A percentile compares a stretch with the other conserved stretches of the same genome.
Conservation (phyloP, 2,888 invertebrate species). For the Drosophila parthenogenetica region DNA sequence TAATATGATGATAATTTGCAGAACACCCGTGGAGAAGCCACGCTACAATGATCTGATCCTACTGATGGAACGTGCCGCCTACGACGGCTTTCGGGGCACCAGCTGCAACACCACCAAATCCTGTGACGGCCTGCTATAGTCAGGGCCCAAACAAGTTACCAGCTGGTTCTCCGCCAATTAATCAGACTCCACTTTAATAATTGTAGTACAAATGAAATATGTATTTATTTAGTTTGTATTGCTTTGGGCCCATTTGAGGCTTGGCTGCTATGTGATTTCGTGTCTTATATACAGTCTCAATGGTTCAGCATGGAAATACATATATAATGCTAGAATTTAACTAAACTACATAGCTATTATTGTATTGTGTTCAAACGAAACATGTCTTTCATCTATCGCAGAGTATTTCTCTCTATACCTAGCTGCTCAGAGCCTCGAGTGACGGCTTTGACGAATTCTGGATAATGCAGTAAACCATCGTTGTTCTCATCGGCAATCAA, state of each 20-base stretch:
- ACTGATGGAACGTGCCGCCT: slow-evolving; percentile 89
- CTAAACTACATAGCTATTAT: slow-evolving; percentile 57
- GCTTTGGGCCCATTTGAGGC: slow-evolving; percentile 28
- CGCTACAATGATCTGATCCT: slow-evolving; percentile 88
- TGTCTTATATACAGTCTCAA: slow-evolving; percentile 69
- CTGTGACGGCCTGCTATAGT: slow-evolving; percentile 83
- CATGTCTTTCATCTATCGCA: slow-evolving; percentile 43
- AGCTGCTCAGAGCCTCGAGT: slow-evolving; percentile 65
- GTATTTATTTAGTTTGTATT: slow-evolving; percentile 48
- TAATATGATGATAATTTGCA: slow-evolving; percentile 31
- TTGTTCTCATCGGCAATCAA: slow-evolving; percentile 93
- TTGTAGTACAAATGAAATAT: slow-evolving; percentile 67
- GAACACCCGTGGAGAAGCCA: slow-evolving; percentile 83
- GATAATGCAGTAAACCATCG: slow-evolving; percentile 94
- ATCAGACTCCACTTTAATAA: slow-evolving; percentile 13
- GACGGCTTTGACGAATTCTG: slow-evolving; percentile 88
- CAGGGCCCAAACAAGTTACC: background rate
- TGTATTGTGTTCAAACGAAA: slow-evolving; percentile 28
- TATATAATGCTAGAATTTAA: slow-evolving; percentile 46
- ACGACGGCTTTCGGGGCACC: slow-evolving; percentile 88
- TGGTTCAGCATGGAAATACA: slow-evolving; percentile 56
- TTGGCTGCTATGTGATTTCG: slow-evolving; percentile 11
- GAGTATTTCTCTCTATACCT: slow-evolving; percentile 52
- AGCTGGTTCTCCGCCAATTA: background rate
- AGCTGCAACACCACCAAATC: slow-evolving; percentile 87